A percentile compares a stretch with the other conserved stretches of the same genome.
phyloP scores from a whole-genome alignment of 2,888 invertebrate species.

The Agriopis leucophaearia region DNA sequence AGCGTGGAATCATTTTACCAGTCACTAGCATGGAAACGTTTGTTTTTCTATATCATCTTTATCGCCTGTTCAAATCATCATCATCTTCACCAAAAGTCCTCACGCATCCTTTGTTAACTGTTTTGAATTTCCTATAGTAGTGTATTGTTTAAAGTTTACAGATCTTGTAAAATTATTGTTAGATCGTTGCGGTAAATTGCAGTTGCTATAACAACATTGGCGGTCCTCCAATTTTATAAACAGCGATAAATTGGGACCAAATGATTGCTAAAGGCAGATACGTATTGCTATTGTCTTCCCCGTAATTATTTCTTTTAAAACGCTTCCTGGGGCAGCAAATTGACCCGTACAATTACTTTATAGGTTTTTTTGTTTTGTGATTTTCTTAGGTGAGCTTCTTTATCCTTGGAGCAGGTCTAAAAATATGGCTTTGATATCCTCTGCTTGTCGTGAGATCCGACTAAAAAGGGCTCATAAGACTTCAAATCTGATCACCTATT shows the following conservation, averaged over 20 bases:
- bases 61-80: not conserved
- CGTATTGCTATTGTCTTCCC: constrained; percentile 47
- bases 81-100: not conserved
- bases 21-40: not conserved
- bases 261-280: constrained; percentile 43
- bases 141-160: constrained; percentile 1
- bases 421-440: too few relatives aligned
- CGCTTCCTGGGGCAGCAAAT: constrained; percentile 27
- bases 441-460: too few relatives aligned
- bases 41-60: too few relatives aligned
- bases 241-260: constrained; percentile 54
- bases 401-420: too few relatives aligned
- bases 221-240: constrained; percentile 59
- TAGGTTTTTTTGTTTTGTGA: not conserved
- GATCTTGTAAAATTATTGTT: constrained; percentile 31
- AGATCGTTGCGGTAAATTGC: constrained; percentile 47
- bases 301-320: constrained; percentile 12
- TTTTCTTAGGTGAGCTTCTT: not conserved
- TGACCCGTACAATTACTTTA: constrained; percentile 10
- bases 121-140: not conserved
- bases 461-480: too few relatives aligned
- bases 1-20: too few relatives aligned
- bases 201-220: constrained; percentile 59
- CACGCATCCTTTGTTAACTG: not conserved
- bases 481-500: too few relatives aligned